phyloP scores from a whole-genome alignment of 2,797 vertebrate genomes.

The Podarcis lilfordi region DNA sequence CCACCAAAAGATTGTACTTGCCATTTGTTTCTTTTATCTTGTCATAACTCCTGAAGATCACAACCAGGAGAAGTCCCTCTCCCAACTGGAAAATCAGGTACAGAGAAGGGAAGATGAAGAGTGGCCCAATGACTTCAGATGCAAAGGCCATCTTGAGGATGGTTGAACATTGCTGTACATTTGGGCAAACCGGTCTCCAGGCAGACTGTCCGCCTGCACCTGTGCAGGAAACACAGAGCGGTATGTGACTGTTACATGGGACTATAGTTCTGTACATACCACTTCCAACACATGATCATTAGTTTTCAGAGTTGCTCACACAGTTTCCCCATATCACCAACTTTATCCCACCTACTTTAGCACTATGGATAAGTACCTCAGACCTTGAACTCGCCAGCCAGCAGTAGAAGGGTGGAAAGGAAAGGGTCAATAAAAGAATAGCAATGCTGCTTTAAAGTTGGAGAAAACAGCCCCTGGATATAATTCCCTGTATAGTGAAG shows the following conservation, averaged over 20 bases:
- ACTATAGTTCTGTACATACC: neutral
- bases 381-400: neutral
- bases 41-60: constrained; percentile 78
- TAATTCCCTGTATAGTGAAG: too few species aligned
- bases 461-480: neutral
- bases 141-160: constrained; percentile 84
- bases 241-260: neutral
- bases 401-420: neutral
- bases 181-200: constrained; percentile 91
- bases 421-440: neutral
- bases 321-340: neutral
- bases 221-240: constrained; percentile 45
- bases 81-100: constrained; percentile 81
- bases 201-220: constrained; percentile 81
- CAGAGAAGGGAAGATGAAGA: constrained; percentile 88
- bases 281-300: too few species aligned
- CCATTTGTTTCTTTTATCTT: constrained; percentile 72
- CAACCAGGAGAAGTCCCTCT: constrained; percentile 82
- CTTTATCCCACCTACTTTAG: neutral
- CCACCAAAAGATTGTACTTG: constrained; percentile 56
- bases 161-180: constrained; percentile 82
- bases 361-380: neutral
- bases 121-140: constrained; percentile 78
- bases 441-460: neutral
- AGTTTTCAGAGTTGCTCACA: neutral